Evolutionary conservation across 2,797 vertebrate genomes (phyloP).

Genomic region (Balearica regulorum): DNA sequence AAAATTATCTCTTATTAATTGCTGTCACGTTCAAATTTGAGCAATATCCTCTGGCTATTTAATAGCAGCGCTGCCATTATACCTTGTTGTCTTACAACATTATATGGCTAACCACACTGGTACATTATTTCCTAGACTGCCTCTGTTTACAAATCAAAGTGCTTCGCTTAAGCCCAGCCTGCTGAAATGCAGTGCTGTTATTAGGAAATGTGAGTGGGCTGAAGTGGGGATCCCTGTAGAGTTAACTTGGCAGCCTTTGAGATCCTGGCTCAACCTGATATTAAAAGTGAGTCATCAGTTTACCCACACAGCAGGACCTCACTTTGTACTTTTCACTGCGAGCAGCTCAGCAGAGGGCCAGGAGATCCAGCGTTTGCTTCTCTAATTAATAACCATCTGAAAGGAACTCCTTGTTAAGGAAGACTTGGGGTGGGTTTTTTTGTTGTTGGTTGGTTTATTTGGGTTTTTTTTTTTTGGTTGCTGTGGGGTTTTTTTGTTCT

Average conservation of each 20-base stretch:
- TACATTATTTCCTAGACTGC: slow-evolving; percentile 37
- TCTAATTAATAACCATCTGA: slow-evolving; percentile 71
- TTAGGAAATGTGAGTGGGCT: slow-evolving; percentile 81
- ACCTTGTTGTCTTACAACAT: background rate
- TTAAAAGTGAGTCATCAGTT: slow-evolving; percentile 83
- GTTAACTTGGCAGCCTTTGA: slow-evolving; percentile 73
- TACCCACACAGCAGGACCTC: slow-evolving; percentile 77
- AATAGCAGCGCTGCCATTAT: background rate
- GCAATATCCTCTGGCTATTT: background rate
- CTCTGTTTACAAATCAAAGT: slow-evolving; percentile 76
- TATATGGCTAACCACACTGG: background rate
- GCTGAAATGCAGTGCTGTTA: slow-evolving; percentile 71
- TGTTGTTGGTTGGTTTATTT: background rate
- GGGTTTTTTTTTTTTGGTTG: background rate
- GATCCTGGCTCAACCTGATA: slow-evolving; percentile 78
- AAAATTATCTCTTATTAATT: slow-evolving; percentile 42
- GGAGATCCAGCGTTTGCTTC: slow-evolving; percentile 49
- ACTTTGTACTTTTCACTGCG: slow-evolving; percentile 71
- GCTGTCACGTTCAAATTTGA: background rate
- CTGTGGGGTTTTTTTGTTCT: background rate
- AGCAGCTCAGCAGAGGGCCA: slow-evolving; percentile 57
- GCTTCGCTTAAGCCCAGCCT: slow-evolving; percentile 48
- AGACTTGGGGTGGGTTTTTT: background rate
- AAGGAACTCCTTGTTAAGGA: slow-evolving; percentile 65
- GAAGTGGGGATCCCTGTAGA: slow-evolving; percentile 77